These are phyloP conservation scores for Micrasema longulum DNA, from an alignment of 1,140 invertebrate species.

Conservation along the genomic window DNA sequence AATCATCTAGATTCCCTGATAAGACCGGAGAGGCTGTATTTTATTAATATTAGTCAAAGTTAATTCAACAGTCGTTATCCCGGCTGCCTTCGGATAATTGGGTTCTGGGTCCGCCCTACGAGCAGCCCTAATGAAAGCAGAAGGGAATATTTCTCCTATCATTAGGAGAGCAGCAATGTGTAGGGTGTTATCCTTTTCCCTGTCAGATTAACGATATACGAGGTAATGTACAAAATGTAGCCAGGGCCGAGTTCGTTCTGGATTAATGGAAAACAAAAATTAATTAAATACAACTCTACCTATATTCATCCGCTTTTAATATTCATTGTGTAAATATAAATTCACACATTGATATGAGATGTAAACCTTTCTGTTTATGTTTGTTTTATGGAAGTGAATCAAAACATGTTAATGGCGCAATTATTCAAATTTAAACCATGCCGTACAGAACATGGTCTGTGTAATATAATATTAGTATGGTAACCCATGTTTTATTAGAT, in stretches of 20 bases:
- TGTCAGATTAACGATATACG: conserved; percentile 36
- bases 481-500: no score
- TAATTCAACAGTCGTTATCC: conserved; percentile 55
- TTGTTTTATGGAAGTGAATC: no score
- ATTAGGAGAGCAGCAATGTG: conserved; percentile 42
- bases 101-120: conserved; percentile 39
- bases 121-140: conserved; percentile 25
- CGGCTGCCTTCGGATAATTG: conserved; percentile 48
- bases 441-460: no score
- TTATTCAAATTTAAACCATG: no score
- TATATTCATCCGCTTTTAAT: no score
- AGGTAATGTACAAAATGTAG: conserved; percentile 20
- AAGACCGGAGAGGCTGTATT: conserved; percentile 43
- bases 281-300: no score
- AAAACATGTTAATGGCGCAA: no score
- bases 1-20: conserved; percentile 8
- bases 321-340: no score
- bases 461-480: no score
- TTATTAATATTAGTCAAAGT: conserved; percentile 55
- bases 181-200: conserved; percentile 42
- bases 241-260: neutral
- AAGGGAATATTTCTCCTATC: conserved; percentile 33
- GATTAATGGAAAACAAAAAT: no score
- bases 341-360: no score
- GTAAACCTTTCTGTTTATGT: no score